These are phyloP conservation scores for Boulengeromyrus knoepffleri DNA, from an alignment of 2,113 vertebrate species.

Conservation along the genomic window DNA sequence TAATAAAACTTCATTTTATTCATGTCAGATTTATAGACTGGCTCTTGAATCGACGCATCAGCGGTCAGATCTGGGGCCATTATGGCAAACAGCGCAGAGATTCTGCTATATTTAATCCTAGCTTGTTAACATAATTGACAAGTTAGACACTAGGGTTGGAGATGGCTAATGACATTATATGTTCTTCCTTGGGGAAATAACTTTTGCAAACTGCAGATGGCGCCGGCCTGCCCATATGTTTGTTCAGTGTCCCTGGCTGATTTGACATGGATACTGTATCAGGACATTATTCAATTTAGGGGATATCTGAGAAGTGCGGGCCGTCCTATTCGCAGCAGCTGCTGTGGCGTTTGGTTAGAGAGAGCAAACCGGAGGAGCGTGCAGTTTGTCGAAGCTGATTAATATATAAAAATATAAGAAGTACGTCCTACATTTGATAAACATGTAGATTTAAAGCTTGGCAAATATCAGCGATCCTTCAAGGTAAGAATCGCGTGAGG, in stretches of 20 bases:
- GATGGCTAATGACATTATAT: conserved; percentile 28
- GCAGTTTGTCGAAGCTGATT: background rate
- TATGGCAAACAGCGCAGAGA: conserved; percentile 17
- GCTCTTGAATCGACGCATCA: conserved; percentile 33
- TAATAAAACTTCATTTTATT: background rate
- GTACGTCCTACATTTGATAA: background rate
- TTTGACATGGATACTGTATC: conserved; percentile 33
- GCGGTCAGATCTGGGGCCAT: conserved; percentile 21
- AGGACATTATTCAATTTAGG: conserved; percentile 34
- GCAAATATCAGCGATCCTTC: background rate
- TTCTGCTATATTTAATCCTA: conserved; percentile 12
- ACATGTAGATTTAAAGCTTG: background rate
- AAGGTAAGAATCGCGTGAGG: background rate
- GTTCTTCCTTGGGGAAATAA: conserved; percentile 48
- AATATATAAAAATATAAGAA: background rate
- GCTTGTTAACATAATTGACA: conserved; percentile 30
- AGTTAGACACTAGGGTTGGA: conserved; percentile 32
- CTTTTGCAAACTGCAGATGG: conserved; percentile 38
- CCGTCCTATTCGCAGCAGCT: background rate
- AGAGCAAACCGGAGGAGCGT: background rate
- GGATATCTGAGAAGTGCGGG: background rate
- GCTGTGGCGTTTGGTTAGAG: background rate
- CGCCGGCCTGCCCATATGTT: conserved; percentile 37
- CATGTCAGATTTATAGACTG: conserved; percentile 31
- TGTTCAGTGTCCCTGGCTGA: conserved; percentile 25